Conservation (phyloP, 1,140 invertebrate species). For the Caerostris extrusa region DNA sequence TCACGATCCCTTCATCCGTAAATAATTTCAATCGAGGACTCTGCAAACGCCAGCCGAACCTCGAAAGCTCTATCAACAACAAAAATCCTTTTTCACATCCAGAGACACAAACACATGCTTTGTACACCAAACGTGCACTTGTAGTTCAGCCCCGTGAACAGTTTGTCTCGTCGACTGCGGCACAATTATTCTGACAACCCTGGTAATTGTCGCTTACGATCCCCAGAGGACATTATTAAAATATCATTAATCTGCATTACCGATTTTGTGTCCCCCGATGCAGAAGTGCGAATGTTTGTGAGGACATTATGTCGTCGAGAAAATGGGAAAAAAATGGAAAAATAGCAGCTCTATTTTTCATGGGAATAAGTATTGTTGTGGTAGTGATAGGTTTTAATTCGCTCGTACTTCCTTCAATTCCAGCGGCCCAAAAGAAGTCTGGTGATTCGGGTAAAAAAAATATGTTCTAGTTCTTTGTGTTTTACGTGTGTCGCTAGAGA, state of each 20-base stretch:
- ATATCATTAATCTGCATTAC: constrained; percentile 74
- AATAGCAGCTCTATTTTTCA: constrained; percentile 60
- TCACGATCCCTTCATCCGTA: constrained; percentile 47
- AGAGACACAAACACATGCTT: no score
- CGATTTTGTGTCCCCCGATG: constrained; percentile 64
- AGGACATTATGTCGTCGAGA: constrained; percentile 7
- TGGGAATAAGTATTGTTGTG: constrained; percentile 29
- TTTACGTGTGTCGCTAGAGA: no score
- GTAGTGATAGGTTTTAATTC: constrained; percentile 48
- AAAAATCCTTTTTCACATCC: neutral
- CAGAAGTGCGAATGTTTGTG: constrained; percentile 74
- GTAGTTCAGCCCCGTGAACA: neutral
- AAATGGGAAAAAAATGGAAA: neutral
- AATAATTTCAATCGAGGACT: constrained; percentile 73
- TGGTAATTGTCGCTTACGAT: constrained; percentile 66
- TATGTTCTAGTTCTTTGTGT: no score
- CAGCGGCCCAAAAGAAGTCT: no score
- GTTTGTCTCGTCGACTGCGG: constrained; percentile 29
- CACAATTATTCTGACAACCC: constrained; percentile 71
- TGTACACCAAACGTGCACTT: no score
- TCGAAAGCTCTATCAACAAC: constrained; percentile 6
- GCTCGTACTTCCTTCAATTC: neutral
- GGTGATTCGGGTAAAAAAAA: no score
- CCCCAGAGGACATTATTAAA: constrained; percentile 71
- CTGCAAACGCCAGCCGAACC: neutral